Percentiles rank a stretch among this genome's conserved stretches.
These are phyloP conservation scores for Pangasius mekongensis DNA, from an alignment of 2,797 vertebrate genomes.

Conservation along the genomic window DNA sequence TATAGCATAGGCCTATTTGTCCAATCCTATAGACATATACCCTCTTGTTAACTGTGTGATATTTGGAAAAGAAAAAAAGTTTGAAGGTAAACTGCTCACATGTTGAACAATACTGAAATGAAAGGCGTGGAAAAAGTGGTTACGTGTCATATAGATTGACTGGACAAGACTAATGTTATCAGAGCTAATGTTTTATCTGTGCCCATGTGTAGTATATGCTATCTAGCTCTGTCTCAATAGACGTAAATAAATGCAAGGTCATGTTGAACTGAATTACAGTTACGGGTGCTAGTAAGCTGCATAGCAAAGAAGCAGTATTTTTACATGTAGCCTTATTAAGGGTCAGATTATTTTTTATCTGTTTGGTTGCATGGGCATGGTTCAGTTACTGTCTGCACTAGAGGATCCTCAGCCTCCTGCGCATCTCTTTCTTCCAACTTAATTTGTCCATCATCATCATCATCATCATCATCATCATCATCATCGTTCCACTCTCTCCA, in stretches of 20 bases:
- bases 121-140: not conserved
- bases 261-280: slow-evolving; percentile 61
- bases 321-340: slow-evolving; percentile 16
- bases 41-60: slow-evolving; percentile 5
- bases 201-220: slow-evolving; percentile 13
- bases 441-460: slow-evolving; percentile 37
- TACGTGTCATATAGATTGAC: not conserved
- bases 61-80: not conserved
- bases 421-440: slow-evolving; percentile 42
- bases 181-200: slow-evolving; percentile 11
- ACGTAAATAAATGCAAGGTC: not conserved
- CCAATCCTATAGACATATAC: not conserved
- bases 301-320: slow-evolving; percentile 64
- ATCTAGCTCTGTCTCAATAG: not conserved
- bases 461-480: slow-evolving; percentile 25
- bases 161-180: not conserved
- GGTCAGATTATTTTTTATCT: slow-evolving; percentile 43
- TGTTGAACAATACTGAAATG: slow-evolving; percentile 7
- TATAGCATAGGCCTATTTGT: slow-evolving; percentile 8
- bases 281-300: slow-evolving; percentile 73
- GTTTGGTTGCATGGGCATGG: slow-evolving; percentile 50
- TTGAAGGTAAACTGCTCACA: not conserved
- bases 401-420: slow-evolving; percentile 46
- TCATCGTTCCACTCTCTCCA: slow-evolving; percentile 65
- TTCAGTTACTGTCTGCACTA: slow-evolving; percentile 54